phyloP scores from a whole-genome alignment of 2,113 vertebrate genomes.

The Meles meles region DNA sequence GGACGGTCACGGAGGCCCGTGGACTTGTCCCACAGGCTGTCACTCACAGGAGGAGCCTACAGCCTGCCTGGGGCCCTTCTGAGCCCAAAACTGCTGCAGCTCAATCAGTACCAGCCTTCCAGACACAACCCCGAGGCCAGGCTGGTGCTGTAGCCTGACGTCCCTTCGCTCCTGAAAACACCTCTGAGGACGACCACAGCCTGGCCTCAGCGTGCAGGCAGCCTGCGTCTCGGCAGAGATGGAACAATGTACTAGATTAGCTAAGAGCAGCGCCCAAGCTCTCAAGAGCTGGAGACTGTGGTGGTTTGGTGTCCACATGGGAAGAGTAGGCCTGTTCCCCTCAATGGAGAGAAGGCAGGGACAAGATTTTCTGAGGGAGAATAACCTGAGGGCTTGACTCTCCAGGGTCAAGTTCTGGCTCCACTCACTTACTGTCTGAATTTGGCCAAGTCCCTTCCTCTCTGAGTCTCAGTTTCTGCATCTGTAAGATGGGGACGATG shows the following conservation, averaged over 20 bases:
- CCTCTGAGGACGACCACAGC: neutral
- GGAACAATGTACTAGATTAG: neutral
- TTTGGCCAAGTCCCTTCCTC: too few species aligned
- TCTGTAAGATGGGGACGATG: accelerated
- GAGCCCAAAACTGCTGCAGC: neutral
- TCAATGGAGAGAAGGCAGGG: neutral
- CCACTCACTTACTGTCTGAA: neutral
- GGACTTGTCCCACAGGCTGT: neutral
- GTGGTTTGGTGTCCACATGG: neutral
- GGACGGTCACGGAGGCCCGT: neutral
- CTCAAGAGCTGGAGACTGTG: accelerated
- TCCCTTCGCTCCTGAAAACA: neutral
- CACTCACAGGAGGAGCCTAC: neutral
- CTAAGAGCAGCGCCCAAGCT: neutral
- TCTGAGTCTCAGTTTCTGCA: neutral
- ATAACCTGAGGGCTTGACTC: neutral
- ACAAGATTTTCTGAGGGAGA: accelerated
- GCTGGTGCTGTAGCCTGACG: accelerated
- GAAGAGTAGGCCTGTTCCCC: too few species aligned
- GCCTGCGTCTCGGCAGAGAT: accelerated
- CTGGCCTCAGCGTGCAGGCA: neutral
- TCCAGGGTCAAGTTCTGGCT: neutral
- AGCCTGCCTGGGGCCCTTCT: neutral
- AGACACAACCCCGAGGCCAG: neutral
- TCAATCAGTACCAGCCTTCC: neutral